phyloP scores from a whole-genome alignment of 2,797 vertebrate genomes.

The Carcharodon carcharias region DNA sequence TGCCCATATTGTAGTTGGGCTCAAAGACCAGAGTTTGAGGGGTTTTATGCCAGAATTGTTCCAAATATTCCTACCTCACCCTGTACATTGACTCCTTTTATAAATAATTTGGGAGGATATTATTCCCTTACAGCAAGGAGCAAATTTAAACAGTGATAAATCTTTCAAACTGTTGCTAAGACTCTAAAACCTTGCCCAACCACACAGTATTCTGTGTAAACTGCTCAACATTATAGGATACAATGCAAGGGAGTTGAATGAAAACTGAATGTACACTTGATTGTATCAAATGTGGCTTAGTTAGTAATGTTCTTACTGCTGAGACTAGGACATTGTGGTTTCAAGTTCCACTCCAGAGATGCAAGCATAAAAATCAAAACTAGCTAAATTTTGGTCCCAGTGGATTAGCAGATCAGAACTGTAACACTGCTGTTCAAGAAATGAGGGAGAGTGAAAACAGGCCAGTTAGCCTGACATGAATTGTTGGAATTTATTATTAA shows the following conservation, averaged over 20 bases:
- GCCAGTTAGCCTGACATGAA: too few species aligned
- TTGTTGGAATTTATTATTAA: too few species aligned
- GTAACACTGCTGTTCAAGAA: too few species aligned
- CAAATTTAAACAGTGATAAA: constrained; percentile 1
- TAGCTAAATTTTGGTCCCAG: too few species aligned
- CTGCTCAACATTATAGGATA: neutral
- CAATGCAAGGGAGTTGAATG: neutral
- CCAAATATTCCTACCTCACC: neutral
- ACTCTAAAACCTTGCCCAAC: neutral
- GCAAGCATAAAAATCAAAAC: too few species aligned
- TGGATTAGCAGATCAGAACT: too few species aligned
- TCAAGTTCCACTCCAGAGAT: too few species aligned
- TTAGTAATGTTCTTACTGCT: neutral
- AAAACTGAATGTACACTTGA: neutral
- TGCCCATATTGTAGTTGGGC: neutral
- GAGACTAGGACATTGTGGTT: too few species aligned
- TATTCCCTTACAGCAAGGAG: neutral
- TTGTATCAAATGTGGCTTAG: neutral
- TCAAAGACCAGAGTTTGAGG: neutral
- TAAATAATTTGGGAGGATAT: neutral
- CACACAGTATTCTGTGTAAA: neutral
- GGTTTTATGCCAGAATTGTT: neutral
- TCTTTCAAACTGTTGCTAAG: neutral
- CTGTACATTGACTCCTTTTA: neutral
- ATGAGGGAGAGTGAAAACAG: too few species aligned